These are phyloP conservation scores for Scartelaos histophorus DNA, from an alignment of 2,113 vertebrate genomes.

Conservation along the genomic window DNA sequence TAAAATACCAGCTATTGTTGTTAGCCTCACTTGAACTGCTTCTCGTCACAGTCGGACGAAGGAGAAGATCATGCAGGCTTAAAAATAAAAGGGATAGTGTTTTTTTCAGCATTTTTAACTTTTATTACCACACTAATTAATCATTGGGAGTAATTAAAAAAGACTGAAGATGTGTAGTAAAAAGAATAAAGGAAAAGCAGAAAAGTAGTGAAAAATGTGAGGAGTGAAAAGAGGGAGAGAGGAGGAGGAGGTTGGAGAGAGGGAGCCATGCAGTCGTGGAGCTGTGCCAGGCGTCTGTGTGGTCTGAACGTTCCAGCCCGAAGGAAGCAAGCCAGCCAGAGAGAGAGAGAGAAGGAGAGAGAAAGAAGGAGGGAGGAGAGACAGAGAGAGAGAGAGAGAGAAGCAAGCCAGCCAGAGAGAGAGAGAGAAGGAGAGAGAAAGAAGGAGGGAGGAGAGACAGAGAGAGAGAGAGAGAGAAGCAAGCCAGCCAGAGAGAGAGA, in stretches of 20 bases:
- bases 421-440: too few relatives aligned
- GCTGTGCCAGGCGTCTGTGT: constrained; percentile 81
- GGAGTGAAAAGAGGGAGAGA: constrained; percentile 28
- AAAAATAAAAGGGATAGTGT: too few relatives aligned
- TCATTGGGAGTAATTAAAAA: background rate
- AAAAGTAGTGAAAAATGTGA: constrained; percentile 34
- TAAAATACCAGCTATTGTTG: too few relatives aligned
- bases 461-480: too few relatives aligned
- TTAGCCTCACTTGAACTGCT: too few relatives aligned
- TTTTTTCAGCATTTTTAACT: too few relatives aligned
- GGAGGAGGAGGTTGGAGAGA: constrained; percentile 49
- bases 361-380: background rate
- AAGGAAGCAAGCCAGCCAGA: constrained; percentile 75
- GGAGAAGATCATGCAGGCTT: too few relatives aligned
- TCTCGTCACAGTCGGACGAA: too few relatives aligned
- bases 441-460: too few relatives aligned
- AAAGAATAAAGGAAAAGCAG: constrained; percentile 23
- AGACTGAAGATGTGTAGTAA: background rate
- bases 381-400: background rate
- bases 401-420: background rate
- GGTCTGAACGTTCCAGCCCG: constrained; percentile 79
- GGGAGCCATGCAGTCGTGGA: constrained; percentile 77
- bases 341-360: constrained; percentile 37
- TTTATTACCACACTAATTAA: background rate
- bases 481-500: too few relatives aligned